Conservation (phyloP, 1,140 invertebrate species). For the Drosophila kanapiae region DNA sequence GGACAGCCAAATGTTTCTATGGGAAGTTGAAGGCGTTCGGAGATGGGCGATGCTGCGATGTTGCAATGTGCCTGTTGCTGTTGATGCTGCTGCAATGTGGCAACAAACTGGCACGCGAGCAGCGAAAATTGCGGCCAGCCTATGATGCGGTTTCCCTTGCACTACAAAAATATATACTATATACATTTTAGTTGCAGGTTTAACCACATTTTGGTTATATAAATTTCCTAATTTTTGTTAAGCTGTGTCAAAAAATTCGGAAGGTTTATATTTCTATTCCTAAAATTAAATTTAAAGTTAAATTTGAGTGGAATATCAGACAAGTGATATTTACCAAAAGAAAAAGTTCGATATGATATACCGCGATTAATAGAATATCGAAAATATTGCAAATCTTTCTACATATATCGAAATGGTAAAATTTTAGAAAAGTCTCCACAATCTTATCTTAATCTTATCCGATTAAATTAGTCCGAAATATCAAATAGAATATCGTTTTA, state of each 20-base stretch:
- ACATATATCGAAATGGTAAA: no score
- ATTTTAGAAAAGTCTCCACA: no score
- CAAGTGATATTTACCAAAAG: no score
- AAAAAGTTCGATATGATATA: no score
- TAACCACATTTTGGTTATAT: background rate
- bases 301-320: background rate
- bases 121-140: constrained; percentile 61
- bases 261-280: no score
- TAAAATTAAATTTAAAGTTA: background rate
- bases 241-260: background rate
- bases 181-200: background rate
- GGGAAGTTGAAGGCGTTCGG: constrained; percentile 70
- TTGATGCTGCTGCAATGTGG: constrained; percentile 29
- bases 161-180: constrained; percentile 8
- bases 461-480: no score
- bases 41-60: constrained; percentile 42
- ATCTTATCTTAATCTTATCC: no score
- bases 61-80: constrained; percentile 22
- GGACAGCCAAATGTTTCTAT: constrained; percentile 53
- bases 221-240: background rate
- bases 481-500: no score
- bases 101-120: constrained; percentile 73
- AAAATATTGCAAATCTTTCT: no score
- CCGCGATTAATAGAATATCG: no score
- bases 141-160: constrained; percentile 72